Percentiles rank a stretch among this genome's conserved stretches.
Evolutionary conservation across 1,140 invertebrate genomes (phyloP).

Genomic region (Drosophila lini): DNA sequence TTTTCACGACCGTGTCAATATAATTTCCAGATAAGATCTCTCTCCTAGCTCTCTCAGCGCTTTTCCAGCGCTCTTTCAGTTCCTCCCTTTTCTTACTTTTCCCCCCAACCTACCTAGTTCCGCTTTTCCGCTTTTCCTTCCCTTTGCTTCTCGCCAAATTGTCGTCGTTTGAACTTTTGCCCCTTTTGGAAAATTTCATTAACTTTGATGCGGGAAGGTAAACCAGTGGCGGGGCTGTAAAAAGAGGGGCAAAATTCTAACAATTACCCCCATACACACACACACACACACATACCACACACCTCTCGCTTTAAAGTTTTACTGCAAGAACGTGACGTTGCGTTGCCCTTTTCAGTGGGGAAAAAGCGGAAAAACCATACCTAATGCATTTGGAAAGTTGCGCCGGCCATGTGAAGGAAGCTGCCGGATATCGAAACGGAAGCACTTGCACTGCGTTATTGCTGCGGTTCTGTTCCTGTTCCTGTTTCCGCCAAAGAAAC

Average conservation of each 20-base stretch:
- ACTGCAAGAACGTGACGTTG: constrained; percentile 72
- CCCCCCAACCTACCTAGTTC: background rate
- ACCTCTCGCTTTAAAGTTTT: constrained; percentile 44
- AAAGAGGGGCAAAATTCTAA: constrained; percentile 23
- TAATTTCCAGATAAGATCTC: constrained; percentile 70
- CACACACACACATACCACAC: background rate
- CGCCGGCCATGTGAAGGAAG: constrained; percentile 53
- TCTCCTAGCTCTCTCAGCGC: background rate
- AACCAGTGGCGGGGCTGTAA: constrained; percentile 4
- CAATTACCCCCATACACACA: constrained; percentile 39
- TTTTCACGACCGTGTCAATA: constrained; percentile 67
- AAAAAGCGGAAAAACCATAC: constrained; percentile 14
- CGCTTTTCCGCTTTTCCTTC: background rate
- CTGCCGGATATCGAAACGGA: constrained; percentile 79
- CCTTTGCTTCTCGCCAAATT: constrained; percentile 27
- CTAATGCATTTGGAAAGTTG: constrained; percentile 77
- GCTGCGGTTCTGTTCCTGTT: constrained; percentile 63
- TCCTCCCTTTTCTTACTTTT: background rate
- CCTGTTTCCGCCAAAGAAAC: constrained; percentile 11
- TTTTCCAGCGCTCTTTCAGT: background rate
- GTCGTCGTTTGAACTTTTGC: constrained; percentile 49
- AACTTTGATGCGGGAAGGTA: constrained; percentile 66
- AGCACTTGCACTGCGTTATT: constrained; percentile 79
- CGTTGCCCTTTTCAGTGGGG: background rate
- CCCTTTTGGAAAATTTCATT: constrained; percentile 66